Base-by-base conservation (phyloP, 2,797 vertebrate species). In the Setipinna tenuifilis region DNA sequence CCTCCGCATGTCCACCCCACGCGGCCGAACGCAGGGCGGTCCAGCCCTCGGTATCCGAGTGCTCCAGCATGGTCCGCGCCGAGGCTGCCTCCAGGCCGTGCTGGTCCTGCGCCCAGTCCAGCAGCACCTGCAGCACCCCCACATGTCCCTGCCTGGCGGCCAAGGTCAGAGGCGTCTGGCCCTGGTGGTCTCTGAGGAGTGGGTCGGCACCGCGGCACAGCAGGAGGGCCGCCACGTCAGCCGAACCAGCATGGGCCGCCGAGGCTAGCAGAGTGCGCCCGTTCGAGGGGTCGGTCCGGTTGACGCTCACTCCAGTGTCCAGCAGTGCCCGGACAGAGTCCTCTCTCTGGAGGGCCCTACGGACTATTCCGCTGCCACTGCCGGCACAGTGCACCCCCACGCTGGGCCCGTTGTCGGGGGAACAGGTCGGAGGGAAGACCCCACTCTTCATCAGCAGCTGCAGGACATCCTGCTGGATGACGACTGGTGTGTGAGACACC, bases 21-120 rank as follows among this genome's bases (percentile, higher is more conserved):
- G 96, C 94, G 0, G 96, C 96, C 6, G 95, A 94, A 19, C 96
- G 95, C 61, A 97, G 86, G 0, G 96, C 94, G 0, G 96, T 97
- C 96, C 96, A 97, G 62, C 96, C 96, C 84, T 96, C 95, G 2
- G 82, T 91, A 90, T 97, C 96, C 0, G 93, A 91, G 9, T 95
- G 94, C 88, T 97, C 94, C 84, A 95, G 89, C 90, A 95, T 90
- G 31, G 16, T 82, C 81, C 2, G 75, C 23, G 50, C 88, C 46
- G 2, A 57, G 54, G 48, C 89, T 25, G 35, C 90, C 35, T 89
- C 89, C 9, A 19, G 71, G 21, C 87, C 88, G 28, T 92, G 92
- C 14, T 92, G 92, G 12, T 23, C 86, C 71, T 91, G 90, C 28
- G 92, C 89, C 95, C 95, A 96, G 2, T 94, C 89, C 48, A 97